Conservation (phyloP, 2,888 invertebrate genomes). For the Drosophila koepferae region DNA sequence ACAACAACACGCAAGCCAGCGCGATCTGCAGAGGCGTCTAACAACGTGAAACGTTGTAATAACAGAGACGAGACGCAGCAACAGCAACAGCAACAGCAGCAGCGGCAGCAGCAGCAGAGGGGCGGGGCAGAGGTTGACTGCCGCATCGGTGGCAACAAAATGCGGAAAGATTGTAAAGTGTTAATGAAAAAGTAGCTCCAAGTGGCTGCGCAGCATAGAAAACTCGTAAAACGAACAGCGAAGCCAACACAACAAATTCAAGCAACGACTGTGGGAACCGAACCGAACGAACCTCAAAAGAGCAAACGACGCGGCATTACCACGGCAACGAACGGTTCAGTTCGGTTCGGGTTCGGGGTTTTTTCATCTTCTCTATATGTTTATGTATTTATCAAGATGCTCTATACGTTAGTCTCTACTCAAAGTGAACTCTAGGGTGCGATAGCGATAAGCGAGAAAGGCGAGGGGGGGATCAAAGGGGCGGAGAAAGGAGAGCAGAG, state of each 20-base stretch:
- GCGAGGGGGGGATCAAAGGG: no score
- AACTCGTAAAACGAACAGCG: slow-evolving; percentile 63
- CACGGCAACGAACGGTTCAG: slow-evolving; percentile 20
- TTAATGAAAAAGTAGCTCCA: slow-evolving; percentile 78
- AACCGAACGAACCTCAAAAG: slow-evolving; percentile 26
- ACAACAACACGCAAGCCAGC: slow-evolving; percentile 20
- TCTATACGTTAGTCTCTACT: no score
- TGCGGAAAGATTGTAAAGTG: slow-evolving; percentile 78
- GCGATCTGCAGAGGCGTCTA: slow-evolving; percentile 42
- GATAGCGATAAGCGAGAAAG: no score
- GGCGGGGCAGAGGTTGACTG: slow-evolving; percentile 3
- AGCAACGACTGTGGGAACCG: slow-evolving; percentile 74
- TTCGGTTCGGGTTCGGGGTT: slow-evolving; percentile 26
- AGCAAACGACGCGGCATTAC: slow-evolving; percentile 22
- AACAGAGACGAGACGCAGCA: slow-evolving; percentile 23
- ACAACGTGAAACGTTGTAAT: slow-evolving; percentile 52
- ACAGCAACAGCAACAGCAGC: not conserved
- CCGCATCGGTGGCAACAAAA: slow-evolving; percentile 50
- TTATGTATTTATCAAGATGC: not conserved
- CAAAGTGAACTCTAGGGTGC: no score
- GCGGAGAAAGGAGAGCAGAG: no score
- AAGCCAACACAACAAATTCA: slow-evolving; percentile 25
- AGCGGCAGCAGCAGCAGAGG: not conserved
- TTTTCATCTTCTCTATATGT: not conserved
- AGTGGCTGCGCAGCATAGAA: slow-evolving; percentile 38